Evolutionary conservation across 2,797 vertebrate genomes (phyloP).

Genomic region (Coranthus polyacanthus): DNA sequence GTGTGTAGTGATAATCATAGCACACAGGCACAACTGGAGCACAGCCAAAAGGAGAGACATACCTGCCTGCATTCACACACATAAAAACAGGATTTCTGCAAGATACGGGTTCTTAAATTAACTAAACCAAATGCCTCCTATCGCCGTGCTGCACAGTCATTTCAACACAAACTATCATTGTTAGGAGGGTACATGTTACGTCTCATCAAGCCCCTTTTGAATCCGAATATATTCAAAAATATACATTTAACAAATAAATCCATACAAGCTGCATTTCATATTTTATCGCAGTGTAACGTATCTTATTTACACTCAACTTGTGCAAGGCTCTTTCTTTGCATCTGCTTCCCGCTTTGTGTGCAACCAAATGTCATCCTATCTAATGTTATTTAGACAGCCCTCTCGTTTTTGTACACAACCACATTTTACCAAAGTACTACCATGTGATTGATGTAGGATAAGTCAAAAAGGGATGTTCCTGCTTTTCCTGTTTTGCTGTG

Average conservation of each 20-base stretch:
- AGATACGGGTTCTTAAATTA: constrained; percentile 35
- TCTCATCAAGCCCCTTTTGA: background rate
- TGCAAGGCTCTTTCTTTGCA: background rate
- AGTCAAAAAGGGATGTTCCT: background rate
- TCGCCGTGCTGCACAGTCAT: too few relatives aligned
- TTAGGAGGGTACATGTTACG: background rate
- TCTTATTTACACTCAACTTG: too few relatives aligned
- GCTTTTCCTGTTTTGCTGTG: background rate
- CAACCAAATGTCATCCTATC: background rate
- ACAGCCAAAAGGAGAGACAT: constrained; percentile 43
- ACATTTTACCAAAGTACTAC: constrained; percentile 5
- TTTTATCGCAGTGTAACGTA: too few relatives aligned
- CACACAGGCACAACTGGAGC: constrained; percentile 68
- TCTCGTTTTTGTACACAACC: too few relatives aligned
- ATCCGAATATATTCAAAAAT: too few relatives aligned
- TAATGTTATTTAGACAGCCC: constrained; percentile 19
- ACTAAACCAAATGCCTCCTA: constrained; percentile 11
- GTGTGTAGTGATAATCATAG: constrained; percentile 79
- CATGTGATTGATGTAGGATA: background rate
- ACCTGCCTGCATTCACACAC: constrained; percentile 54
- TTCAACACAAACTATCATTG: background rate
- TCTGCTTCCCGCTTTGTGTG: constrained; percentile 9
- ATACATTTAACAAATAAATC: too few relatives aligned
- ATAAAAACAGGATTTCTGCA: constrained; percentile 38
- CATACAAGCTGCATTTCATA: too few relatives aligned